phyloP scores from a whole-genome alignment of 1,140 invertebrate genomes.

The Aphelinus atriplicis region DNA sequence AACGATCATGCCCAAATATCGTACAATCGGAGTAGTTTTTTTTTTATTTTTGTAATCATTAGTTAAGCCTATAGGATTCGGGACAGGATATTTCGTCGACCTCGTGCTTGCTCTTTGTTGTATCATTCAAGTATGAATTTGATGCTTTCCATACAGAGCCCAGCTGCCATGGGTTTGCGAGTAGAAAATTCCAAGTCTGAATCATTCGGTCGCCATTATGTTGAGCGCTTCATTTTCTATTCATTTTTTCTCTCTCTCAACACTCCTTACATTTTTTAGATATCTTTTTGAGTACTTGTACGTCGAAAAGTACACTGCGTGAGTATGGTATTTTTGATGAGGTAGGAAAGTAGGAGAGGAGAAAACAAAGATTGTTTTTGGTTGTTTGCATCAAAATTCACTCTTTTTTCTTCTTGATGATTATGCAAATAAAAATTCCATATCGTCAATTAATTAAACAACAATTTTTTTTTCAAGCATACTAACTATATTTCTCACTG shows the following conservation, averaged over 20 bases:
- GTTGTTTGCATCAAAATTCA: slow-evolving; percentile 3
- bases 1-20: slow-evolving; percentile 38
- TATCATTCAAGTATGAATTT: not conserved
- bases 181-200: not conserved
- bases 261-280: not conserved
- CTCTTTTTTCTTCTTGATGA: too few relatives aligned
- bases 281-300: not conserved
- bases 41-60: slow-evolving; percentile 22
- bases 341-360: slow-evolving; percentile 2
- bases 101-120: not conserved
- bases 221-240: not conserved
- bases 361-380: not conserved
- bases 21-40: slow-evolving; percentile 37
- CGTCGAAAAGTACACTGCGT: not conserved
- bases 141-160: not conserved
- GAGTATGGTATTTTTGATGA: not conserved
- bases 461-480: too few relatives aligned
- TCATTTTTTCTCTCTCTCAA: not conserved
- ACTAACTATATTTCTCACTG: too few relatives aligned
- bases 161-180: slow-evolving; percentile 1
- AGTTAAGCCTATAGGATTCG: slow-evolving; percentile 15
- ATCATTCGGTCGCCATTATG: not conserved
- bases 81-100: slow-evolving; percentile 16
- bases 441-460: too few relatives aligned
- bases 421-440: too few relatives aligned